Evolutionary conservation across 2,797 vertebrate genomes (phyloP).

Genomic region (Prunella strophiata): DNA sequence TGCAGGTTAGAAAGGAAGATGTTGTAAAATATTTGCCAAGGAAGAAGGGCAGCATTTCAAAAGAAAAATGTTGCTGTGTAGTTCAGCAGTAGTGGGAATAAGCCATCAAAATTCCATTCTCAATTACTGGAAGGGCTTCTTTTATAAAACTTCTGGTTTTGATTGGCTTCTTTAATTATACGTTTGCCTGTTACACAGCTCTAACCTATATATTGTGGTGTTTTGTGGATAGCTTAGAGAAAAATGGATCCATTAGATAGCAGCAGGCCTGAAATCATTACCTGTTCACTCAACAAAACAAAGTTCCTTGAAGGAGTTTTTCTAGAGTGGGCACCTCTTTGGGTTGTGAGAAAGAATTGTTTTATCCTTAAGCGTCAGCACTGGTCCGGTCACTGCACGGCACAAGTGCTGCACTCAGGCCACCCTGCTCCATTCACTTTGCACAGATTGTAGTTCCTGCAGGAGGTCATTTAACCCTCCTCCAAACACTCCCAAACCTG

Average conservation of each 20-base stretch:
- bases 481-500: neutral
- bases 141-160: slow-evolving; percentile 49
- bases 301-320: slow-evolving; percentile 22
- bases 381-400: neutral
- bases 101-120: slow-evolving; percentile 48
- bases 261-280: slow-evolving; percentile 29
- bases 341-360: neutral
- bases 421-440: neutral
- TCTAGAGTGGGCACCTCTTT: neutral
- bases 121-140: slow-evolving; percentile 56
- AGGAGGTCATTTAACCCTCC: neutral
- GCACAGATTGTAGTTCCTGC: neutral
- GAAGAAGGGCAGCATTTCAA: slow-evolving; percentile 46
- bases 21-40: slow-evolving; percentile 30
- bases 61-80: slow-evolving; percentile 37
- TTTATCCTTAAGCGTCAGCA: neutral
- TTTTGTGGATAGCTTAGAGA: slow-evolving; percentile 40
- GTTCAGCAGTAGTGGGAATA: slow-evolving; percentile 23
- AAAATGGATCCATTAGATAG: slow-evolving; percentile 41
- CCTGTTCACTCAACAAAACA: neutral
- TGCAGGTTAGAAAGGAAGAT: slow-evolving; percentile 42
- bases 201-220: slow-evolving; percentile 30
- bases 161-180: slow-evolving; percentile 64
- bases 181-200: slow-evolving; percentile 27
- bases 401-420: accelerated